These are phyloP conservation scores for Priocnemis perturbator DNA, from an alignment of 2,888 invertebrate genomes.

Conservation along the genomic window DNA sequence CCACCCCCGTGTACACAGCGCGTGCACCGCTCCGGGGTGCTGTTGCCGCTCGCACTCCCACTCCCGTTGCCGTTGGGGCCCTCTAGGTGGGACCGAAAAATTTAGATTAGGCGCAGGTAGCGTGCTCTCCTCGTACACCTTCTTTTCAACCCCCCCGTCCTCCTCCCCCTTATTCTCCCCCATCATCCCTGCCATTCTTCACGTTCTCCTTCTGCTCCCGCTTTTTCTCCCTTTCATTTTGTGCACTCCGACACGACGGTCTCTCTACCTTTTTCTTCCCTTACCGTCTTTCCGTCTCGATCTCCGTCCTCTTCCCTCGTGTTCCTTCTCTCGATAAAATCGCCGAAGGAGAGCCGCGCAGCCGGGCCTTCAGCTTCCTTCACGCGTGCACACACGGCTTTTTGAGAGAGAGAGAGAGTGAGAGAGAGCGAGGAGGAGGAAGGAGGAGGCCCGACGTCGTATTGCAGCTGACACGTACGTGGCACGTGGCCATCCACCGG, in stretches of 20 bases:
- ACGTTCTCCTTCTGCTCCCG: conserved; percentile 7
- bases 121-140: conserved; percentile 18
- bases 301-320: conserved; percentile 19
- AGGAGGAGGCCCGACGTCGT: conserved; percentile 47
- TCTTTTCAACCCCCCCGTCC: not conserved
- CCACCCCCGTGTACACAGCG: conserved; percentile 15
- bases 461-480: conserved; percentile 59
- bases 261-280: not conserved
- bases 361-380: conserved; percentile 45
- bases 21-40: conserved; percentile 43
- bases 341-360: conserved; percentile 39
- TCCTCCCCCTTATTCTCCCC: conserved; percentile 20
- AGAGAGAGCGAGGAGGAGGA: no score
- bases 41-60: conserved; percentile 17
- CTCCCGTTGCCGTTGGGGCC: conserved; percentile 6
- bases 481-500: conserved; percentile 56
- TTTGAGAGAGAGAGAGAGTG: conserved; percentile 7
- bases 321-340: conserved; percentile 46
- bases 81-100: conserved; percentile 44
- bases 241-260: conserved; percentile 10
- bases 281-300: conserved; percentile 2
- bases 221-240: conserved; percentile 17
- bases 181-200: not conserved
- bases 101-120: conserved; percentile 54
- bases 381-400: conserved; percentile 41